Conservation (phyloP, 2,113 vertebrate genomes). For the Catharus fuscescens region DNA sequence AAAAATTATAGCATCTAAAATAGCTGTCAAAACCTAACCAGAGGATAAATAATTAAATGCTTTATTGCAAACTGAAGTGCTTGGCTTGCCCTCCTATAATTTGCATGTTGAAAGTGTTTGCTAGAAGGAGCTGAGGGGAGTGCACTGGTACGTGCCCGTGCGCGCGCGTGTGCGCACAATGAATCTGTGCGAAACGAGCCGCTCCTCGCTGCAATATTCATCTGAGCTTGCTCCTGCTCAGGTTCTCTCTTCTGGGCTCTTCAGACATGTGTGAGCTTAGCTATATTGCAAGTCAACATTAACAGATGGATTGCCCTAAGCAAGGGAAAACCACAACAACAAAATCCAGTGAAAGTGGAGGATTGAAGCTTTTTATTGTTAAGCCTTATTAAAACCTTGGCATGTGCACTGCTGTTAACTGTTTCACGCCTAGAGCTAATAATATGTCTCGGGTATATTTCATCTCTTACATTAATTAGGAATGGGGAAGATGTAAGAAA, state of each 20-base stretch:
- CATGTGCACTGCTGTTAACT: constrained; percentile 69
- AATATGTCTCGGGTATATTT: background rate
- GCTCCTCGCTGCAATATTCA: background rate
- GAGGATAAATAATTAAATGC: constrained; percentile 29
- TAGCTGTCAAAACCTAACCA: background rate
- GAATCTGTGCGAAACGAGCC: background rate
- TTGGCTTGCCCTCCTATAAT: background rate
- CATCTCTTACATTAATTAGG: background rate
- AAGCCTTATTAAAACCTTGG: constrained; percentile 74
- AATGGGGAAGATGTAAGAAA: background rate
- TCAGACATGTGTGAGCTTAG: background rate
- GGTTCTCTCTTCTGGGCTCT: background rate
- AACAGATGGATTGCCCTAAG: constrained; percentile 82
- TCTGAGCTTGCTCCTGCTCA: background rate
- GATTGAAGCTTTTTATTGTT: constrained; percentile 72
- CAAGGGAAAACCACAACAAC: constrained; percentile 71
- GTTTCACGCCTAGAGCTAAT: constrained; percentile 48
- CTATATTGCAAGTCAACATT: constrained; percentile 51
- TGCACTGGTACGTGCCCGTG: background rate
- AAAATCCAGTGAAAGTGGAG: constrained; percentile 67
- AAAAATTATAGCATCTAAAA: background rate
- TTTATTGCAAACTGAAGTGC: background rate
- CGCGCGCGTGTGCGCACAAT: background rate
- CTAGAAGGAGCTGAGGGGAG: background rate
- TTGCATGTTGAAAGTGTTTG: background rate